Base-by-base conservation (phyloP, 2,797 vertebrate species). In the Podarcis siculus region DNA sequence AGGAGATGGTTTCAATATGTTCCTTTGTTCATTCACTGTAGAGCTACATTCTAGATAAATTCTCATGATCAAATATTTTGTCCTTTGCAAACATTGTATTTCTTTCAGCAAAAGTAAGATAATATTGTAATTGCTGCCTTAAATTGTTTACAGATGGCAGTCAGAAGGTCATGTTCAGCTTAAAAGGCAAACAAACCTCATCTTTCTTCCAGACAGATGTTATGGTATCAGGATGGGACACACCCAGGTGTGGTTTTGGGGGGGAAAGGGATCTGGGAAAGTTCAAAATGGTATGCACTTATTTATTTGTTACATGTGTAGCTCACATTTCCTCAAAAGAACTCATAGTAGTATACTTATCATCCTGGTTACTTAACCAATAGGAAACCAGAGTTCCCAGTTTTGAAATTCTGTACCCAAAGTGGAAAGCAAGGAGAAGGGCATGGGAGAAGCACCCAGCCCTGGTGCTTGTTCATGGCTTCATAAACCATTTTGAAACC, bases 141-240 rank as follows among this genome's bases (percentile, higher is more conserved):
- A 82, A 87, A 87, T 82, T 82, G 86, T 83, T 87, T 72, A 76
- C 86, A 87, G 79, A 87, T 87, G 86, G 86, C 79, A 82, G 71
- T 76, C 86, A 87, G 72, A 66, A 87, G 79, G 66, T 82, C 79
- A 76, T 87, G 72, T 61, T 87, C n/a, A 49, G 73, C 80, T 67
- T 82, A 55, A 67, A 81, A 79, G 75, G 64, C 23, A 79, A 86
- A 71, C 27, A 84, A 75, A 75, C 71, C 32, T n/a, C 49, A 27
- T 25, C 23, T 72, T 39, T 30, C 27, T 27, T 42, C 37, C 32
- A 55, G 21, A 67, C 80, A 76, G 72, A 77, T 67, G 58, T n/a
- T 39, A 35, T 58, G 61, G 30, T 87, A 87, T 82, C 39, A 49
- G 37, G 39, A n/a, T 55, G 64, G 83, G n/a, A 79, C 79, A 45